Base-by-base conservation (phyloP, 2,797 vertebrate genomes). In the Neosilurus hyrtlii region DNA sequence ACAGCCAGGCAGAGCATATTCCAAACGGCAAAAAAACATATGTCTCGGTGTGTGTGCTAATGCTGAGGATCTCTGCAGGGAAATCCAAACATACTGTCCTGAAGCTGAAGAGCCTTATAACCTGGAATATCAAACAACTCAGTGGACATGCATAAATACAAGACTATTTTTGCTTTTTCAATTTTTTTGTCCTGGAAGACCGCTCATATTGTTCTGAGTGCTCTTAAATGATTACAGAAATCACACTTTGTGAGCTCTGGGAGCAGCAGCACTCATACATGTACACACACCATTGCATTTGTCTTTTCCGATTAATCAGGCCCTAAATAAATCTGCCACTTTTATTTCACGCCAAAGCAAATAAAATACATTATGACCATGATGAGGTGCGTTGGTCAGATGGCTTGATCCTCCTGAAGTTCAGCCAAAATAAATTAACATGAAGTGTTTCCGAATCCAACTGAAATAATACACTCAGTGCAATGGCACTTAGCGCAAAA, bases 231-330 rank as follows among this genome's bases (percentile, higher is more conserved):
- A 90, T 89, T 92, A 89, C 82, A 65, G 24, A 59, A 93, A 83
- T 71, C 66, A n/a, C 5, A 66, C 56, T 70, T 68, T 81, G 37
- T 75, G 24, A 30, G 71, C 92, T 93, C 92, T 92, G 92, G 88
- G 89, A 52, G 91, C 43, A 81, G 24, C 77, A 54, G 77, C 72
- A 54, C 37, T 62, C 35, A 65, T 8, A 56, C 22, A 72, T n/a
- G 35, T 35, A 76, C 24, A 43, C 56, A 68, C 49, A 80, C 56
- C 35, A 80, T 66, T 83, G 79, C 63, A 65, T 79, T 84, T 82
- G 82, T 81, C 84, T 79, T 52, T 67, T 75, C 59, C 35, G 51
- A 87, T 80, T 85, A 82, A 83, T 85, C 80, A 79, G 26, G 79
- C 18, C 9, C 61, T 83, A 80, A 86, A 88, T 82, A 81, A 88